phyloP scores from a whole-genome alignment of 2,888 invertebrate genomes.

The Drosophila sordidapex region DNA sequence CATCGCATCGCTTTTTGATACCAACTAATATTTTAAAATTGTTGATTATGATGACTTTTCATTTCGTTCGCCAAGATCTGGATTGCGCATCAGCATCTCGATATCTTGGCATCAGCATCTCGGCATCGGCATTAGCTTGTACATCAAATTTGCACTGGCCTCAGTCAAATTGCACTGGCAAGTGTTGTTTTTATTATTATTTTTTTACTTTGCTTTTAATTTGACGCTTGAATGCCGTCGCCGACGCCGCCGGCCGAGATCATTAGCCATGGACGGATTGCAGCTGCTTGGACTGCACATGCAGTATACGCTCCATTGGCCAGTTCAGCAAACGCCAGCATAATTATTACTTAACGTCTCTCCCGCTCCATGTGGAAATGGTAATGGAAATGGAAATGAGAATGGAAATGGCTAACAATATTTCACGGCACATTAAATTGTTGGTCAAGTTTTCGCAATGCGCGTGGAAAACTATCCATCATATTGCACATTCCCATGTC shows the following conservation, averaged over 20 bases:
- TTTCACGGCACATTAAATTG: conserved; percentile 65
- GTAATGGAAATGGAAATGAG: conserved; percentile 26
- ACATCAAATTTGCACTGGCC: conserved; percentile 11
- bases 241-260: conserved; percentile 41
- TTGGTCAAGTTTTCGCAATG: conserved; percentile 47
- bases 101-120: conserved; percentile 5
- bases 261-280: conserved; percentile 48
- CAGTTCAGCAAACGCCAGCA: conserved; percentile 3
- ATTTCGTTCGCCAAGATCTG: conserved; percentile 63
- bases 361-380: background rate
- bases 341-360: conserved; percentile 47
- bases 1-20: conserved; percentile 54
- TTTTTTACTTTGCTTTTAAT: conserved; percentile 47
- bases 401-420: conserved; percentile 48
- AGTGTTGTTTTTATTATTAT: conserved; percentile 40
- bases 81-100: conserved; percentile 50
- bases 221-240: conserved; percentile 58
- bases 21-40: conserved; percentile 71
- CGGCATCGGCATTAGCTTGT: conserved; percentile 20
- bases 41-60: conserved; percentile 74
- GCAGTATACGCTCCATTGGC: conserved; percentile 52
- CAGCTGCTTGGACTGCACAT: conserved; percentile 47
- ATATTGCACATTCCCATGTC: conserved; percentile 27
- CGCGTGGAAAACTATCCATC: conserved; percentile 36
- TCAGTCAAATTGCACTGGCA: conserved; percentile 49